A percentile compares a stretch with the other conserved stretches of the same genome.
These are phyloP conservation scores for Cynaeus angustus DNA, from an alignment of 2,888 invertebrate species.

Conservation along the genomic window DNA sequence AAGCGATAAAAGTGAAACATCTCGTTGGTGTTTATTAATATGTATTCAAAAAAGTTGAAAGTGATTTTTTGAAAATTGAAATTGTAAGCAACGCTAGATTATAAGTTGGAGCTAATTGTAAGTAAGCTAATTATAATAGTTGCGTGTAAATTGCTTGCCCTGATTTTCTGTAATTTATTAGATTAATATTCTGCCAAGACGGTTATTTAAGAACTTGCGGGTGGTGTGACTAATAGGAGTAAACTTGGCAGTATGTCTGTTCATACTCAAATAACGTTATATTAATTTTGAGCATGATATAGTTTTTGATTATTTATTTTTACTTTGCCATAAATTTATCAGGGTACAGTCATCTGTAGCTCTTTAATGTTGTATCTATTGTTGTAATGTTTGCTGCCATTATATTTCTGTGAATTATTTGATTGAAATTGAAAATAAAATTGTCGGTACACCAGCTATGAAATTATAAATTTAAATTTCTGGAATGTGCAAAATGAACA, in stretches of 20 bases:
- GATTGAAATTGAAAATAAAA: constrained; percentile 24
- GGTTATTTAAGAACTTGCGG: constrained; percentile 46
- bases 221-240: constrained; percentile 45
- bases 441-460: neutral
- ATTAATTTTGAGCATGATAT: constrained; percentile 1
- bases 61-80: neutral
- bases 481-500: neutral
- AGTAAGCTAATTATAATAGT: constrained; percentile 41
- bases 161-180: constrained; percentile 41
- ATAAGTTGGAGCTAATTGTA: constrained; percentile 1
- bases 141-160: constrained; percentile 39
- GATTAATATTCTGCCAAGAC: constrained; percentile 46
- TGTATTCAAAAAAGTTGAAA: neutral
- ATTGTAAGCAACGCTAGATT: constrained; percentile 5
- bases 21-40: neutral
- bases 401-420: neutral
- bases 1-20: neutral
- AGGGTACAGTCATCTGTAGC: neutral
- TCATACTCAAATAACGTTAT: constrained; percentile 21
- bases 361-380: neutral
- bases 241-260: constrained; percentile 42
- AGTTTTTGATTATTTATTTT: too few relatives aligned
- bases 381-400: neutral
- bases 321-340: too few relatives aligned
- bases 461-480: constrained; percentile 33